Evolutionary conservation across 2,888 invertebrate genomes (phyloP).

Genomic region (Parascotia fuliginaria): DNA sequence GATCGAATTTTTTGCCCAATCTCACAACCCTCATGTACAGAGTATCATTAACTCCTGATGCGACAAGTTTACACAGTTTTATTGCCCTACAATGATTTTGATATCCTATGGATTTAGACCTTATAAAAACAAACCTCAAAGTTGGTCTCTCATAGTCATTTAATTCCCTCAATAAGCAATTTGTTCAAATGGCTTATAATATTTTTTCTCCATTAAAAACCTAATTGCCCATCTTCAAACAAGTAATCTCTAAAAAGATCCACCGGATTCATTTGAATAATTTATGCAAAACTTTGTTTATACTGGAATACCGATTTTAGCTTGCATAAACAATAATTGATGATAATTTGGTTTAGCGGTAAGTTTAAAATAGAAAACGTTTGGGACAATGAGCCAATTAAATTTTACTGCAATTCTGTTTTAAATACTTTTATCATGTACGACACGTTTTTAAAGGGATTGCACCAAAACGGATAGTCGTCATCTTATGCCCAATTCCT

Average conservation of each 20-base stretch:
- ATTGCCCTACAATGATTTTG: no score
- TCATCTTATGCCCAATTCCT: no score
- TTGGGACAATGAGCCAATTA: conserved; percentile 23
- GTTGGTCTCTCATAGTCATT: no score
- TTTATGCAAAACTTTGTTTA: conserved; percentile 28
- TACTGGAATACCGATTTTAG: conserved; percentile 19
- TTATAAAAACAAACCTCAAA: no score
- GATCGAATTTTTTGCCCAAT: no score
- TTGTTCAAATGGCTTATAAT: no score
- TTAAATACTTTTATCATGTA: background rate
- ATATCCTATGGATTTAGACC: no score
- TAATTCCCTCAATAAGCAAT: no score
- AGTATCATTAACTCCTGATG: no score
- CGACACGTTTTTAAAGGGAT: background rate
- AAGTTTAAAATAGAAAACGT: conserved; percentile 30
- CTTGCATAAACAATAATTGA: conserved; percentile 30
- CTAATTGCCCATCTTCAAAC: conserved; percentile 10
- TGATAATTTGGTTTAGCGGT: conserved; percentile 37
- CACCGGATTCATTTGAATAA: conserved; percentile 20
- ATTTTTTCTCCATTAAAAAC: conserved; percentile 3
- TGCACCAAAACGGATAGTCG: no score
- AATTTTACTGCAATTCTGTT: conserved; percentile 12
- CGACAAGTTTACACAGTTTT: no score
- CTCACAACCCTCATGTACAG: no score
- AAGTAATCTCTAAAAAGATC: conserved; percentile 13